Percentiles rank a stretch among this genome's conserved stretches.
Conservation (phyloP, 64 coral and sea anemone species). For the Stichodactyla mertensii region DNA sequence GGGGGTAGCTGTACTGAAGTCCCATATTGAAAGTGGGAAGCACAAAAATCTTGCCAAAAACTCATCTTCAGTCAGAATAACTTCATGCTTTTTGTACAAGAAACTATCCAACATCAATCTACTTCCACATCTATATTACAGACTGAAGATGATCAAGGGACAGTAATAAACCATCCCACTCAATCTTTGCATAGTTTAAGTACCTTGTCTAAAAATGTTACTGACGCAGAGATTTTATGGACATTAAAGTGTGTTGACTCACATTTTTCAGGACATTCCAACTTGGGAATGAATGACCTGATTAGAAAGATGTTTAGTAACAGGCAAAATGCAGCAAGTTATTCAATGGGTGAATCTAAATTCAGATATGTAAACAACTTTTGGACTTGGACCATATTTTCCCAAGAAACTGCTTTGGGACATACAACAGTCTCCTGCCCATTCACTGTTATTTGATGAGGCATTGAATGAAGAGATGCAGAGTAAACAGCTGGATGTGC, state of each 20-base stretch:
- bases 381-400: slow-evolving; percentile 20
- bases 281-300: slow-evolving; percentile 50
- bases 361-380: slow-evolving; percentile 45
- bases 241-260: slow-evolving; percentile 43
- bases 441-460: slow-evolving; percentile 59
- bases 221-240: slow-evolving; percentile 46
- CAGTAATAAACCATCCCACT: not conserved
- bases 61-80: not conserved
- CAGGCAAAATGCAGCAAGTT: slow-evolving; percentile 48
- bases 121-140: too few relatives aligned
- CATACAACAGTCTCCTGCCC: slow-evolving; percentile 29
- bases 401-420: slow-evolving; percentile 27
- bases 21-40: too few relatives aligned
- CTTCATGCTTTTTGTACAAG: too few relatives aligned
- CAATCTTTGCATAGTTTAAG: not conserved
- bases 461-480: slow-evolving; percentile 58
- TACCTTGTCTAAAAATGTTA: slow-evolving; percentile 41
- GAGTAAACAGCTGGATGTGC: not conserved
- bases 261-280: slow-evolving; percentile 51
- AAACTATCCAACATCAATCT: too few relatives aligned
- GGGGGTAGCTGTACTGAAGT: slow-evolving; percentile 9
- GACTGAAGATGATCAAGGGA: not conserved
- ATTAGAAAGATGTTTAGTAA: slow-evolving; percentile 54
- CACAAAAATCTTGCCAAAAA: not conserved
- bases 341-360: slow-evolving; percentile 45